Base-by-base conservation (phyloP, 1,140 invertebrate species). In the Zophobas morio region DNA sequence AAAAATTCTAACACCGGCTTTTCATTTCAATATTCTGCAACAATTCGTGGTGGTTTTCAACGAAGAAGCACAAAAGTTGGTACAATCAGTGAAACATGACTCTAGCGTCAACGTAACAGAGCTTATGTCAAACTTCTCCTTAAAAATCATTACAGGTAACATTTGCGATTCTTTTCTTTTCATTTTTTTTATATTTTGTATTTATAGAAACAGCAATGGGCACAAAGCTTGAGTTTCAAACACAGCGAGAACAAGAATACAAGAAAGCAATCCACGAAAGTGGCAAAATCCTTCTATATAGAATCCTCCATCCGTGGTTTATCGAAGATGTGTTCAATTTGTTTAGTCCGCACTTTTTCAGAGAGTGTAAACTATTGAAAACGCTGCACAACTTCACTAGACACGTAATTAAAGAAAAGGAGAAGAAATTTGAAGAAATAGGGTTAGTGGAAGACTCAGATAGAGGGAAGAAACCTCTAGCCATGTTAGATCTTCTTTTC, bases 141-240 rank as follows among this genome's bases (percentile, higher is more conserved):
- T 79, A n/a, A 53, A 63, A 32, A 77, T 54, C 35, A 77, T 79
- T 5, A 42, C 42, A 70, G 94, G 96, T 70, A 87, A 85, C 20
- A 85, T 89, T 32, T 87, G 87, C 6, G 81, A 81, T 0, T 81
- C 88, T 1, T 66, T 88, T 39, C 42, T 46, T 20, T 20, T 6
- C 49, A 20, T 5, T 51, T 1, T 1, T 35, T 35, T 35, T 57
- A 57, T 34, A 57, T 57, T 57, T 57, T 20, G 5, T 1, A 33
- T 70, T 81, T 84, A 1, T 78, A 94, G 94, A 96, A 85, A 94
- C 94, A 73, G 93, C 94, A n/a, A 96, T 96, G 94, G 95, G 94
- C 0, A 90, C 89, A 37, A 89, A 89, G 74, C 87, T 95, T 47
- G 87, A 91, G 82, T 89, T 90, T 42, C 90, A 92, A 83, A 82